Conservation (phyloP, 1,140 invertebrate species). For the Vollenhovia emeryi region DNA sequence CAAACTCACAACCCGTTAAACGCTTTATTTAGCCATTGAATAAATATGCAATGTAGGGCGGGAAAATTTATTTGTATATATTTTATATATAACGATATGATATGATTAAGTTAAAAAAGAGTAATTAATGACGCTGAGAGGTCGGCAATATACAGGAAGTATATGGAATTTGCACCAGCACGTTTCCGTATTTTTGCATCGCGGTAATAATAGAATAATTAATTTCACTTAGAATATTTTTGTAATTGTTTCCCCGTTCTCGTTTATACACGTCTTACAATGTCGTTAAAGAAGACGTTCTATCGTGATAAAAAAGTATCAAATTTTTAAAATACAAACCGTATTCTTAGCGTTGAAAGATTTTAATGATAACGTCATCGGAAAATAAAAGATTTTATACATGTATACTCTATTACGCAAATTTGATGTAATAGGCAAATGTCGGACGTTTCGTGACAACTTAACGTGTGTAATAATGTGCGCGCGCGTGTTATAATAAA, state of each 20-base stretch:
- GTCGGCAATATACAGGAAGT: constrained; percentile 33
- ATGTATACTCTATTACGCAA: neutral
- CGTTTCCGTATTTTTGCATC: neutral
- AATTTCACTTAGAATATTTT: neutral
- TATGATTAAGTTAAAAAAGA: constrained; percentile 22
- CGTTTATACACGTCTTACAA: neutral
- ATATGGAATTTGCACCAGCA: constrained; percentile 31
- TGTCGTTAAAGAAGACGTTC: neutral
- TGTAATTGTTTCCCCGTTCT: neutral
- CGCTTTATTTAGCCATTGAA: neutral
- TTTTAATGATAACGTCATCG: neutral
- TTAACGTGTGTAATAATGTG: constrained; percentile 6
- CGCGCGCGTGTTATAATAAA: neutral
- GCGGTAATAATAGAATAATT: constrained; percentile 10
- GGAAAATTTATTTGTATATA: constrained; percentile 13
- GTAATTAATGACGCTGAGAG: constrained; percentile 32
- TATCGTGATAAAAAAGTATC: neutral
- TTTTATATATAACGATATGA: neutral
- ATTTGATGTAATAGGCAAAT: neutral
- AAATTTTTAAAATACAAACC: neutral
- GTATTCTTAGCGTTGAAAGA: neutral
- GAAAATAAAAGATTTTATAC: neutral
- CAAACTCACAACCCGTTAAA: constrained; percentile 12
- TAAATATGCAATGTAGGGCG: constrained; percentile 25
- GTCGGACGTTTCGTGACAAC: neutral